Base-by-base conservation (phyloP, 2,888 invertebrate species). In the Eupithecia pulchellata region DNA sequence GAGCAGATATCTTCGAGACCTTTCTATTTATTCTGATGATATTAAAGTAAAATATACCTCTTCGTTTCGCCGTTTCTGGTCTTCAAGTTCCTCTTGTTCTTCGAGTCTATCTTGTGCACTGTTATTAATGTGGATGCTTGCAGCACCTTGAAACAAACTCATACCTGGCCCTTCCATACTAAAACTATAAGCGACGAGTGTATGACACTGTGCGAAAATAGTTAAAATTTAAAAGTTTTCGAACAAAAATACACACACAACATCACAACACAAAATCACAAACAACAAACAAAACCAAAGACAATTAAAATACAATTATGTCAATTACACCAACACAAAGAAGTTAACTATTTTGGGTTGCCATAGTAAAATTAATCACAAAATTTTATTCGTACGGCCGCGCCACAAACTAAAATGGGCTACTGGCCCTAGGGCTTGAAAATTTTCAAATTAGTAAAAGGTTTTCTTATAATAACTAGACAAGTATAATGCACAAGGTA, bases 141-240 rank as follows among this genome's bases (percentile, higher is more conserved):
- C 95, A 36, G 95, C 95, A 73, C 96, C 96, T 91, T 96, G 96
- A 83, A 97, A 97, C 79, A 97, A 92, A 90, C 96, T 97, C 90
- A 96, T 93, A 63, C 96, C 96, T 63, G 96, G 96, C 30, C 93
- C 95, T 79, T 95, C 95, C 95, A 96, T 95, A 52, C 27, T 77
- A 62, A 60, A 52, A 25, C 11, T 25, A 52, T 13, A 13, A 25
- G 52, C 52, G 25, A 8, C 47, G 47, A 11, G 29, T 63, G 34
- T 42, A 32, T 11, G 42, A 42, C 29, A 20, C 8, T 57, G 13
- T 20, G 57, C 63, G 20, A 52, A 60, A 32, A 58, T 17, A 29
- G 27, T 17, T 69, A 64, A 29, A 52, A n/a, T 60, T 55, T 27
- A 27, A 42, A 68, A 61, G 55, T 68, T 61, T 61, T 32, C 11